phyloP scores from a whole-genome alignment of 1,140 invertebrate genomes.

The Melitaea cinxia region DNA sequence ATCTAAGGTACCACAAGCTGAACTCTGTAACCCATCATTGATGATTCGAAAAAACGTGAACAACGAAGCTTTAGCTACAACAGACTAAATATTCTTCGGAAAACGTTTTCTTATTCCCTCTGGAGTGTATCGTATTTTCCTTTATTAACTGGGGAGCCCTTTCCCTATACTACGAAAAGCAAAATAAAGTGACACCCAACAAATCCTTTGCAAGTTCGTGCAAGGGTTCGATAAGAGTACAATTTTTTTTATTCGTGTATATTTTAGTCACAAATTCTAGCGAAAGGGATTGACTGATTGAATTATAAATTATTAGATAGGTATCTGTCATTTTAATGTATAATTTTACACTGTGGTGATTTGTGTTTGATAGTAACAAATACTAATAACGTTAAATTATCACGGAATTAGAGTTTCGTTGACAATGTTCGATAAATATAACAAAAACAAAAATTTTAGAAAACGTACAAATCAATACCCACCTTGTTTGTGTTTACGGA shows the following conservation, averaged over 20 bases:
- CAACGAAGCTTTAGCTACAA: not conserved
- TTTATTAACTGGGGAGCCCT: slow-evolving; percentile 16
- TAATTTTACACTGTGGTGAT: too few relatives aligned
- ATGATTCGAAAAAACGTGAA: too few relatives aligned
- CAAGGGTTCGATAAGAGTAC: not conserved
- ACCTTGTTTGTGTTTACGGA: not conserved
- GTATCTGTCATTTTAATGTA: too few relatives aligned
- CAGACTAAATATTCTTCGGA: not conserved
- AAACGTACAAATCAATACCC: not conserved
- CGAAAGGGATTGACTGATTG: too few relatives aligned
- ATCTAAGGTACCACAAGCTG: too few relatives aligned
- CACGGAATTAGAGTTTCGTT: too few relatives aligned
- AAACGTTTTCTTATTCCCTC: slow-evolving; percentile 4
- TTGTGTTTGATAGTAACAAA: too few relatives aligned
- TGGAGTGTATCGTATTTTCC: slow-evolving; percentile 2
- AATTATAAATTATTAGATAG: too few relatives aligned
- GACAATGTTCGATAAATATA: not conserved
- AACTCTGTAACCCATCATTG: too few relatives aligned
- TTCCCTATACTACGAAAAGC: slow-evolving; percentile 9
- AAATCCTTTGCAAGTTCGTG: slow-evolving; percentile 12
- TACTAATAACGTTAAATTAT: too few relatives aligned
- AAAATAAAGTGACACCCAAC: slow-evolving; percentile 14
- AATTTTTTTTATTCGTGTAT: too few relatives aligned
- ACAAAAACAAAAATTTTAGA: not conserved
- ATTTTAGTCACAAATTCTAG: too few relatives aligned